Percentiles rank a stretch among this genome's conserved stretches.
phyloP scores from a whole-genome alignment of 2,888 invertebrate genomes.

The Agrochola circellaris region DNA sequence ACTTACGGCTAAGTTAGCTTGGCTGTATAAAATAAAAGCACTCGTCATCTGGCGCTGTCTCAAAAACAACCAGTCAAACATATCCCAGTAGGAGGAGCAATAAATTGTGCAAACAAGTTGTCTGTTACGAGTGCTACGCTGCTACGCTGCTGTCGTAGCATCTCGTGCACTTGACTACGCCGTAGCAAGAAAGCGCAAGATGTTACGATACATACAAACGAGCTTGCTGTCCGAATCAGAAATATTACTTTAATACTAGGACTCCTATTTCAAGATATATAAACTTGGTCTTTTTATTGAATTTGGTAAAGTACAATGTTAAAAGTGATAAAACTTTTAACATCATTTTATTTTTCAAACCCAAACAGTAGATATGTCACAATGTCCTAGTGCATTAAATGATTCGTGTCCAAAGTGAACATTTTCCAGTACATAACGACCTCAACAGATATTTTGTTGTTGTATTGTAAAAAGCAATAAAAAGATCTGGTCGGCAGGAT shows the following conservation, averaged over 20 bases:
- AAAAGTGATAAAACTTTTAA: conserved; percentile 6
- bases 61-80: conserved; percentile 67
- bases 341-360: conserved; percentile 1
- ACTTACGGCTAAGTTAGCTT: conserved; percentile 26
- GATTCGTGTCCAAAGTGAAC: conserved; percentile 47
- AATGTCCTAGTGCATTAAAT: conserved; percentile 34
- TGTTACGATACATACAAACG: conserved; percentile 48
- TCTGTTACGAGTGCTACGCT: conserved; percentile 69
- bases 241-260: conserved; percentile 37
- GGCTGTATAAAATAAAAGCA: conserved; percentile 52
- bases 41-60: conserved; percentile 48
- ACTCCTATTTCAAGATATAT: conserved; percentile 20
- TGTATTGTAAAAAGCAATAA: conserved; percentile 71
- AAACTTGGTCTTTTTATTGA: conserved; percentile 9
- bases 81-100: conserved; percentile 70
- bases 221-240: conserved; percentile 45
- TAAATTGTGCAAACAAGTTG: conserved; percentile 75
- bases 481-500: conserved; percentile 68
- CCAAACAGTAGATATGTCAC: conserved; percentile 6
- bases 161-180: conserved; percentile 67
- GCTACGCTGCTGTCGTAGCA: conserved; percentile 65
- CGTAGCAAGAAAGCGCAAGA: conserved; percentile 58
- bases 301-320: conserved; percentile 3
- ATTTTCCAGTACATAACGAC: conserved; percentile 58
- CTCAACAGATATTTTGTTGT: conserved; percentile 61